A percentile compares a stretch with the other conserved stretches of the same genome.
phyloP scores from a whole-genome alignment of 2,888 invertebrate genomes.

The Sarcophaga rosellei region DNA sequence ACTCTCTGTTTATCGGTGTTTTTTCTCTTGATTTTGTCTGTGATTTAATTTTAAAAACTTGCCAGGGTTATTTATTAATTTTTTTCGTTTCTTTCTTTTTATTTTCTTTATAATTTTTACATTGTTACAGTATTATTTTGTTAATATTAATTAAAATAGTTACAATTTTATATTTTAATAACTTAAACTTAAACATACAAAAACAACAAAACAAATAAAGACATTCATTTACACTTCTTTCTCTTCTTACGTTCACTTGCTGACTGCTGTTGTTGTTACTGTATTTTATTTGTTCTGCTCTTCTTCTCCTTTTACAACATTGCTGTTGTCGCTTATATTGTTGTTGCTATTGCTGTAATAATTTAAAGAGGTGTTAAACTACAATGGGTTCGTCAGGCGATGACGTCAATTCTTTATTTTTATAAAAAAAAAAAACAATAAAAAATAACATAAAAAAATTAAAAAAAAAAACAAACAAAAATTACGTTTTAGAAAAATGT shows the following conservation, averaged over 20 bases:
- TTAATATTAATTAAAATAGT: conserved; percentile 21
- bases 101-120: not conserved
- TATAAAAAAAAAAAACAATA: not conserved
- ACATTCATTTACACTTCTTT: conserved; percentile 35
- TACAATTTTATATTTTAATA: not conserved
- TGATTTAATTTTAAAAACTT: not conserved
- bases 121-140: conserved; percentile 17
- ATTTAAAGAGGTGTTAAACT: conserved; percentile 19
- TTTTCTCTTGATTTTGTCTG: not conserved
- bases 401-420: conserved; percentile 43
- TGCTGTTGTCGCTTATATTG: not conserved
- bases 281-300: conserved; percentile 20
- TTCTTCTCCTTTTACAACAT: not conserved
- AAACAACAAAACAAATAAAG: not conserved
- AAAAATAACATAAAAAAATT: not conserved
- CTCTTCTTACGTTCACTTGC: not conserved
- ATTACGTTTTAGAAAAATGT: not conserved
- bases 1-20: not conserved
- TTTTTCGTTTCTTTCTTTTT: conserved; percentile 25
- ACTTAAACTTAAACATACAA: conserved; percentile 6
- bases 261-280: not conserved
- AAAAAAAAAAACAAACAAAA: not conserved
- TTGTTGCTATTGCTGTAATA: not conserved
- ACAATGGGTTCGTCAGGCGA: conserved; percentile 42
- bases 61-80: not conserved